Base-by-base conservation (phyloP, 1,140 invertebrate species). In the Drosophila pachea region DNA sequence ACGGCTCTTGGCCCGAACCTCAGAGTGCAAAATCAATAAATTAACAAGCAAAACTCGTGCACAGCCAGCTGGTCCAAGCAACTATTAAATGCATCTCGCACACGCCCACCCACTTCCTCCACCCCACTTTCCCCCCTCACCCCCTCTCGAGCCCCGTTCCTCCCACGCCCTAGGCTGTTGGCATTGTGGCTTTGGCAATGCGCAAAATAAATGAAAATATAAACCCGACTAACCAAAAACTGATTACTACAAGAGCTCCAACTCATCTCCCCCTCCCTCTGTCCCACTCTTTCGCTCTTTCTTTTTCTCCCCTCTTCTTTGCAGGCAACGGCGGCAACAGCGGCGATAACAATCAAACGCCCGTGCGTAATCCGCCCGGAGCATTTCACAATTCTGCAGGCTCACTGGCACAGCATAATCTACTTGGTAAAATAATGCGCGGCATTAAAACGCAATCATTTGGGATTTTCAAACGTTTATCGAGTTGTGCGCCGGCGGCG, bases 361-460 rank as follows among this genome's bases (percentile, higher is more conserved):
- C 88, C 67, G 78, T 89, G 75, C 88, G 88, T 86, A 89, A 89
- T 89, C 88, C 88, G 73, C 88, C 88, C 56, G 88, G 88, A 79
- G 88, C 88, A 87, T 89, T 88, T 79, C 88, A 89, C 84, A 89
- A 89, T 86, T 84, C 79, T 69, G 88, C 88, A 75, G 77, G 75
- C 78, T 76, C 88, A 84, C 78, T 88, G 84, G 84, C 83, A 74
- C 83, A 88, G 74, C 75, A 88, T 88, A 88, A 88, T 88, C 87
- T 87, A 88, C 83, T 88, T 78, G 87, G 74, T 74, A 74, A 86
- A 74, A 87, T 88, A 88, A 88, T 88, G 78, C 87, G 82, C 72
- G 79, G 87, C 87, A 88, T 88, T 88, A 88, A 88, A 88, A 88
- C 87, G 87, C 87, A 88, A 88, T 88, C 87, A 88, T 88, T 88